A percentile compares a stretch with the other conserved stretches of the same genome.
Conservation (phyloP, 2,113 vertebrate genomes). For the Albula goreensis region DNA sequence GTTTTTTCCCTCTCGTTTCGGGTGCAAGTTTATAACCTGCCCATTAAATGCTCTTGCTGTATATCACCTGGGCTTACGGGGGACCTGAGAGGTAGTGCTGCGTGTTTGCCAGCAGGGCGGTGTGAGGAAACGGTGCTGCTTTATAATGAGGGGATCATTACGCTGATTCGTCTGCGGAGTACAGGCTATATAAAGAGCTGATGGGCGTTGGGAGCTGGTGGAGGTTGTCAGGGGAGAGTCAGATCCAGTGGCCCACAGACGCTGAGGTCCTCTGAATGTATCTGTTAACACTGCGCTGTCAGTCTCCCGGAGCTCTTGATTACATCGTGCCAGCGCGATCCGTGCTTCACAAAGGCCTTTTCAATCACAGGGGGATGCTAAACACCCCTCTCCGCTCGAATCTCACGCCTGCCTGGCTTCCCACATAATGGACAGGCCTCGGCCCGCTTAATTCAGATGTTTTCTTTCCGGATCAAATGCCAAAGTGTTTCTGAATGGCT, state of each 20-base stretch:
- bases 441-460: background rate
- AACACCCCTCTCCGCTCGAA: slow-evolving; percentile 13
- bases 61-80: background rate
- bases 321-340: slow-evolving; percentile 50
- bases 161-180: background rate
- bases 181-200: background rate
- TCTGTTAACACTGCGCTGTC: slow-evolving; percentile 53
- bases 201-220: background rate
- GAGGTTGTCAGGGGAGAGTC: slow-evolving; percentile 54
- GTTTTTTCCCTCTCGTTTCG: too few species aligned
- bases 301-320: slow-evolving; percentile 63
- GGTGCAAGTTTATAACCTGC: too few species aligned
- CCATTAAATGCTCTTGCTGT: background rate
- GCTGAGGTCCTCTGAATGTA: slow-evolving; percentile 46
- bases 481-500: background rate
- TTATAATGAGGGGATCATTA: background rate
- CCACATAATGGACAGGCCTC: background rate
- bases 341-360: slow-evolving; percentile 36
- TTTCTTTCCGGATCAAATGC: slow-evolving; percentile 2
- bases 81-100: background rate
- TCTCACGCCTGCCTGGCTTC: background rate
- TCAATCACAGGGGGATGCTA: slow-evolving; percentile 43
- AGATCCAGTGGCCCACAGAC: slow-evolving; percentile 25
- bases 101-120: background rate
- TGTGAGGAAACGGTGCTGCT: background rate